Base-by-base conservation (phyloP, 2,113 vertebrate genomes). In the Ctenodactylus gundi region DNA sequence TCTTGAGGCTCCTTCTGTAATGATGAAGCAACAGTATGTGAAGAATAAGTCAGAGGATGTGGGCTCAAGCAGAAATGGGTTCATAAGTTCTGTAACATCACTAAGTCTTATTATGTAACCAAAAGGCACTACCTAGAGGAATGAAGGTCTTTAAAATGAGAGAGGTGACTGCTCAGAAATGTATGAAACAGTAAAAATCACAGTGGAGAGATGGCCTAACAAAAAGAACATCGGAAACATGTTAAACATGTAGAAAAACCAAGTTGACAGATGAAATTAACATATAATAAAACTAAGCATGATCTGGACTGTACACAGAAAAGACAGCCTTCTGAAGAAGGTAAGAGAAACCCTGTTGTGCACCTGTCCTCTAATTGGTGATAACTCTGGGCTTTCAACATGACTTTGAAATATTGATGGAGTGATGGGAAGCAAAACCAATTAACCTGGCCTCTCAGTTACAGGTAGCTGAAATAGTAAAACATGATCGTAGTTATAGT, bases 381-480 rank as follows among this genome's bases (percentile, higher is more conserved):
- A 58, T 10, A 44, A 62, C 57, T 53, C 36, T 4, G 1, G 39
- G 39, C n/a, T 49, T 78, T 91, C 84, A 64, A n/a, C 27, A 18
- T 6, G 31, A 93, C 67, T 67, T 90, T 25, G 73, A 95, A 84
- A 92, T 55, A 76, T 29, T 36, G 72, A 77, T 23, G 44, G 76
- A 76, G 9, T 36, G 18, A 87, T 77, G 23, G 39, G 82, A 90
- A 36, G 7, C 51, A 67, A 93, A 51, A 57, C 82, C 85, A 91
- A 76, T 53, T 83, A 84, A 70, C 77, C 53, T 80, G 27, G 67
- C 20, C 86, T 93, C 57, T 82, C 87, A 78, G 89, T 75, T 85
- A 89, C 7, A 80, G 80, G 58, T 84, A 82, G 93, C 4, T 65
- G 78, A 91, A 93, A 55, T 65, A 93, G 51, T 85, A 55, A 80